These are phyloP conservation scores for Bemisia tabaci DNA, from an alignment of 1,140 invertebrate species.

Conservation along the genomic window DNA sequence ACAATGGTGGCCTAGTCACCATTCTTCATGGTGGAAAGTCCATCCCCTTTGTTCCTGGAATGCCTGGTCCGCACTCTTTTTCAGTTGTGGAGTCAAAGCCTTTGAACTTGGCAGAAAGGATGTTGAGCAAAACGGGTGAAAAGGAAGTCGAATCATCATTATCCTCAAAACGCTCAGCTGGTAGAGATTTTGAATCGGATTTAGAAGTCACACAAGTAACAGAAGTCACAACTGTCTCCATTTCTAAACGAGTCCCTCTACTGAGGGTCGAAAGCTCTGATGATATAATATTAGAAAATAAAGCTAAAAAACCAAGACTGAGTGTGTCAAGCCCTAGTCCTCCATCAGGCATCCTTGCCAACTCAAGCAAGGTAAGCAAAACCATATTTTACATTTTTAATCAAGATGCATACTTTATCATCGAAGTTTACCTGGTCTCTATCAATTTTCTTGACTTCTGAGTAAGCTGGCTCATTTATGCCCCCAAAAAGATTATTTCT, in stretches of 20 bases:
- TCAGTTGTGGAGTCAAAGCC: background rate
- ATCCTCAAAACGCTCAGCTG: background rate
- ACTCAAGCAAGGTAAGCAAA: background rate
- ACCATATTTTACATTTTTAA: no score
- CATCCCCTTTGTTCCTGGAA: slow-evolving; percentile 70
- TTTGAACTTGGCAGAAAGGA: background rate
- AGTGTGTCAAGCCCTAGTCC: background rate
- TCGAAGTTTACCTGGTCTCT: no score
- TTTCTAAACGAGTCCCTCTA: background rate
- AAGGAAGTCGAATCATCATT: background rate
- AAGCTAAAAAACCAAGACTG: background rate
- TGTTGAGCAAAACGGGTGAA: background rate
- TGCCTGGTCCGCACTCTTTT: slow-evolving; percentile 50
- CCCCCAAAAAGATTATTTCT: no score
- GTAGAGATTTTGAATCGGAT: background rate
- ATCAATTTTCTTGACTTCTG: no score
- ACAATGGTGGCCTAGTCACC: slow-evolving; percentile 21
- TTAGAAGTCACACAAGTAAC: background rate
- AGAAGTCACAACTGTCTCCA: background rate
- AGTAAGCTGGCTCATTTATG: no score
- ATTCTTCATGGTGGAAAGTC: slow-evolving; percentile 46
- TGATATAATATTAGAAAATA: background rate
- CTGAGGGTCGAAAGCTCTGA: background rate
- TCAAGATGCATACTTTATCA: no score
- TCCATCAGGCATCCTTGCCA: background rate